Percentiles rank a stretch among this genome's conserved stretches.
Evolutionary conservation across 2,888 invertebrate genomes (phyloP).

Genomic region (Drosophila melanosoma): DNA sequence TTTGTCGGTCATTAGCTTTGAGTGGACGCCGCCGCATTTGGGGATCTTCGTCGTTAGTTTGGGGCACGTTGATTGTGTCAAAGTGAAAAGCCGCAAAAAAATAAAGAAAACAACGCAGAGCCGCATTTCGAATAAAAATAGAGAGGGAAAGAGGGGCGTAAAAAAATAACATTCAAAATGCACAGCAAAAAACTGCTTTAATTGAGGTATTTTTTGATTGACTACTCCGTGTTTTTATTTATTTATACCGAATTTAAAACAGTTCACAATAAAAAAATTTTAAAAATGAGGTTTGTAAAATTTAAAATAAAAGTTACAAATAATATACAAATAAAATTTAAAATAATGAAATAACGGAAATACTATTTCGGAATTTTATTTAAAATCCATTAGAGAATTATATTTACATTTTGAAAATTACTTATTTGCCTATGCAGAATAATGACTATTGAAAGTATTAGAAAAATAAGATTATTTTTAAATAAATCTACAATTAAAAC

Average conservation of each 20-base stretch:
- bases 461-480: not conserved
- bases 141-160: not conserved
- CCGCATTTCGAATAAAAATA: conserved; percentile 24
- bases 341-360: not conserved
- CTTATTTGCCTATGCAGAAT: not conserved
- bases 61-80: conserved; percentile 68
- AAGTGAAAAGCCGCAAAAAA: conserved; percentile 69
- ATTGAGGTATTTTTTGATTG: not conserved
- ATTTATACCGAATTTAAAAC: not conserved
- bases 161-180: conserved; percentile 25
- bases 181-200: conserved; percentile 9
- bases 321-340: not conserved
- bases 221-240: conserved; percentile 1
- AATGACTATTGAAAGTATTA: not conserved
- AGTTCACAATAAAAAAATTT: not conserved
- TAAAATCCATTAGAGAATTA: not conserved
- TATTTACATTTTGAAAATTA: not conserved
- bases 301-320: not conserved
- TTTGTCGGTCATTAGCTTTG: conserved; percentile 80
- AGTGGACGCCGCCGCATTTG: conserved; percentile 64
- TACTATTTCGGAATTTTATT: not conserved
- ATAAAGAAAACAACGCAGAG: conserved; percentile 16
- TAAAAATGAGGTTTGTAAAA: not conserved
- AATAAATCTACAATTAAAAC: not conserved
- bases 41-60: conserved; percentile 26